Conservation (phyloP, 92 coral and sea anemone species). For the Epizoanthus rinbou region DNA sequence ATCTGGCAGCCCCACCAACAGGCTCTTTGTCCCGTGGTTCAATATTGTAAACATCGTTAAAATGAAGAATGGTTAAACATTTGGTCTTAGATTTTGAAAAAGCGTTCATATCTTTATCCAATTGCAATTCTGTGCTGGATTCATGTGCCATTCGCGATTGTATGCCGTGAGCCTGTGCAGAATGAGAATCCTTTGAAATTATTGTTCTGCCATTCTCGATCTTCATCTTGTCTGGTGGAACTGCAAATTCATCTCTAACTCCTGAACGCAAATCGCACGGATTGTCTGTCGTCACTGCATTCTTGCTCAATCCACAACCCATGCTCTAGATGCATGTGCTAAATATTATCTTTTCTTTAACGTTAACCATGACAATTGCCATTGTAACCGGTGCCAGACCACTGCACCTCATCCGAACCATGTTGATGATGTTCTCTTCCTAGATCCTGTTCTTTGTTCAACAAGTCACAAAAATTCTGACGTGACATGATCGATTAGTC, state of each 20-base stretch:
- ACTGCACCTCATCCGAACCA: background rate
- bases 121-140: background rate
- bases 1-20: constrained; percentile 98
- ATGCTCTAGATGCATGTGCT: background rate
- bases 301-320: constrained; percentile 38
- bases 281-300: background rate
- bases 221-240: background rate
- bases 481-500: too few relatives aligned
- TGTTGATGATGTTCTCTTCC: too few relatives aligned
- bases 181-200: background rate
- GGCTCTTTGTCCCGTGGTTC: constrained; percentile 97
- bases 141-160: background rate
- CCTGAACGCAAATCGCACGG: constrained; percentile 6
- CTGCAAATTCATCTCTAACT: background rate
- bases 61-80: constrained; percentile 80
- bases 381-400: background rate
- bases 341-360: background rate
- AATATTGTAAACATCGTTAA: constrained; percentile 98
- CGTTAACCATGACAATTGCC: background rate
- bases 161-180: background rate
- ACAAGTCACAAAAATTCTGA: too few relatives aligned
- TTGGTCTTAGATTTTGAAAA: constrained; percentile 11
- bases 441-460: too few relatives aligned
- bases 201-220: background rate
- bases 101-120: background rate